phyloP scores from a whole-genome alignment of 2,797 vertebrate species.

The Propithecus perrieri region DNA sequence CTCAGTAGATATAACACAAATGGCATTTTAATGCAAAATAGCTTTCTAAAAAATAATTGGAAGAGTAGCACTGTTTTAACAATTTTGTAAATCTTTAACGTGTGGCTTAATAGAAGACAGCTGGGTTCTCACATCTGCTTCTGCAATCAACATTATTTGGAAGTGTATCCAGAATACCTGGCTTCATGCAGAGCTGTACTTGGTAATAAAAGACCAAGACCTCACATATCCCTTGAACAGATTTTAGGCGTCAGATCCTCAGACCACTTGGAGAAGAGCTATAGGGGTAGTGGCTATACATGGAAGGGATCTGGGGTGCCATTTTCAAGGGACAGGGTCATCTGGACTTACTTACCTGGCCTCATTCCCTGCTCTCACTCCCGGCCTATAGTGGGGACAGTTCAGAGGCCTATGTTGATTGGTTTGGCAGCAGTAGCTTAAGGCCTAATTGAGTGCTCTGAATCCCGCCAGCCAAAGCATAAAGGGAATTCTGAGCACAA shows the following conservation, averaged over 20 bases:
- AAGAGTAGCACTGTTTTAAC: background rate
- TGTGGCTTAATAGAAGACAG: background rate
- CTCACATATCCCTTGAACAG: background rate
- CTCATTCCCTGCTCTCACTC: background rate
- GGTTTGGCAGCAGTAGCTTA: background rate
- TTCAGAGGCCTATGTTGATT: background rate
- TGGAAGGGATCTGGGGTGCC: background rate
- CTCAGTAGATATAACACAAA: background rate
- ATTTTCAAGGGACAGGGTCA: background rate
- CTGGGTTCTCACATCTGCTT: background rate
- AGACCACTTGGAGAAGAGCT: background rate
- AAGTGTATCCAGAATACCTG: background rate
- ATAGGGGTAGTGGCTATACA: background rate
- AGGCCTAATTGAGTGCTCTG: background rate
- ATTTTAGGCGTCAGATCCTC: background rate
- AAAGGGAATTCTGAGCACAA: background rate
- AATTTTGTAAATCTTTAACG: background rate
- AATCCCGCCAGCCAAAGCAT: background rate
- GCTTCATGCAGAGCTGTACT: background rate
- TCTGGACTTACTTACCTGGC: background rate
- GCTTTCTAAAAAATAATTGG: background rate
- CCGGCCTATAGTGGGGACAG: background rate
- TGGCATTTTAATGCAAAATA: background rate
- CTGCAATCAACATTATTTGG: background rate
- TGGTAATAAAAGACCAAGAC: background rate